phyloP scores from a whole-genome alignment of 2,797 vertebrate species.

The Pteronotus mesoamericanus region DNA sequence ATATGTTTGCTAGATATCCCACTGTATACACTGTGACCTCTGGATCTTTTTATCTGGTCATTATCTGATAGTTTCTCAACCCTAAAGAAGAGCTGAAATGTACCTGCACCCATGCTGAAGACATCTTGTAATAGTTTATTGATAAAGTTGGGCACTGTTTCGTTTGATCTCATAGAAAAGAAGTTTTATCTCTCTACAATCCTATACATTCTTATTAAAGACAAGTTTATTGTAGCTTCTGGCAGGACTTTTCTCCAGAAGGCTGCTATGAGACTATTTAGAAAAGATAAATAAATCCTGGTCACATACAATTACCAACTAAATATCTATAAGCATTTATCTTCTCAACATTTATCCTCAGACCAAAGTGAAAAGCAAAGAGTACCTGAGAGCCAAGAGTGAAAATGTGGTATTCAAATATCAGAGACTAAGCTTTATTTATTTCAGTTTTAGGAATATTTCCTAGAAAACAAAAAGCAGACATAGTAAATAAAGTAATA shows the following conservation, averaged over 20 bases:
- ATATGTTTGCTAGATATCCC: not conserved
- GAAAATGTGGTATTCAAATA: slow-evolving; percentile 9
- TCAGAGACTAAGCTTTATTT: not conserved
- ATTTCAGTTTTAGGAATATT: slow-evolving; percentile 1
- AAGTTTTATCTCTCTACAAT: not conserved
- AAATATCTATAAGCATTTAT: not conserved
- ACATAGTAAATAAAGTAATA: not conserved
- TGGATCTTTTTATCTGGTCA: not conserved
- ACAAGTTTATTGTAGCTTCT: not conserved
- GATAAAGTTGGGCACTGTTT: not conserved
- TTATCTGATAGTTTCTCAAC: not conserved
- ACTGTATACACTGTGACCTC: not conserved
- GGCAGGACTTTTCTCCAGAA: not conserved
- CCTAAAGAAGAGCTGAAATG: not conserved
- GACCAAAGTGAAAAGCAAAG: not conserved
- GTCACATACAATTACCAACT: not conserved
- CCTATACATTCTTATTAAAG: not conserved
- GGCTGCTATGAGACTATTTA: not conserved
- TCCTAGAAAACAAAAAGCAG: slow-evolving; percentile 3
- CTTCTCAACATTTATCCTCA: not conserved
- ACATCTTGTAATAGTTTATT: not conserved
- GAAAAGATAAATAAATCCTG: slow-evolving; percentile 11
- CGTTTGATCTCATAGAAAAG: not conserved
- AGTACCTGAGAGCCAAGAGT: not conserved
- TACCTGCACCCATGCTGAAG: not conserved